Evolutionary conservation across 2,113 vertebrate genomes (phyloP), one percentile per base, ranked within the genome.

Genomic region (Corythoichthys intestinalis): DNA sequence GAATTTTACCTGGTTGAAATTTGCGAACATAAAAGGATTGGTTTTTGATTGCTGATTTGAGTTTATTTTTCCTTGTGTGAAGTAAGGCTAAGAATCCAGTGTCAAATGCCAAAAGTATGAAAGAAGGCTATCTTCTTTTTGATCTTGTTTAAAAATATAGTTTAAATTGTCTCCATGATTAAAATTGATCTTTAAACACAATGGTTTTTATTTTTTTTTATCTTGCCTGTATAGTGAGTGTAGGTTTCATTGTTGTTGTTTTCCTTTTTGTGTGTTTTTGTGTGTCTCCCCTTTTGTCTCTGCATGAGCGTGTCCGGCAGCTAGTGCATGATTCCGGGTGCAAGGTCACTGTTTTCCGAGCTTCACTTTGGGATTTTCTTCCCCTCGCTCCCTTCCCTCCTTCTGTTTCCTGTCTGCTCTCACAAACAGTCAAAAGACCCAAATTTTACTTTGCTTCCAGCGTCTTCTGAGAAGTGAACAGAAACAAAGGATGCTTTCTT

Each of bases 331-430:
- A 80, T 78, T 82, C 72, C 66, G 48, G 82, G 86, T 78, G 70
- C 78, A 79, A 79, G 83, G 85, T 87, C 87, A 86, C 61, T 2
- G 67, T 86, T 88, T 90, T 90, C 87, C 85, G 68, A 70, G 72
- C 67, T 67, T 80, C 70, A 58, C 75, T 60, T 78, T 69, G 75
- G 78, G 79, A 79, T 77, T 76, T 70, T 73, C 63, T 75, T 71
- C 61, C 34, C 7, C 2, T 20, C 52, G 6, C 50, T 17, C 50
- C 14, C 20, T 35, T 57, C 13, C 34, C 34, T 58, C 56, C 12
- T 58, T 37, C 35, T 37, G 34, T 58, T 57, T 57, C 28, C 54
- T 13, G 54, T 5, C 12, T 57, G 4, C 34, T 57, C 34, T 5
- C 34, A 57, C 10, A 57, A 57, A 37, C 56, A 37, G 20, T 37